A percentile compares a stretch with the other conserved stretches of the same genome.
These are phyloP conservation scores for Meda fulgida DNA, from an alignment of 2,797 vertebrate species.

Conservation along the genomic window DNA sequence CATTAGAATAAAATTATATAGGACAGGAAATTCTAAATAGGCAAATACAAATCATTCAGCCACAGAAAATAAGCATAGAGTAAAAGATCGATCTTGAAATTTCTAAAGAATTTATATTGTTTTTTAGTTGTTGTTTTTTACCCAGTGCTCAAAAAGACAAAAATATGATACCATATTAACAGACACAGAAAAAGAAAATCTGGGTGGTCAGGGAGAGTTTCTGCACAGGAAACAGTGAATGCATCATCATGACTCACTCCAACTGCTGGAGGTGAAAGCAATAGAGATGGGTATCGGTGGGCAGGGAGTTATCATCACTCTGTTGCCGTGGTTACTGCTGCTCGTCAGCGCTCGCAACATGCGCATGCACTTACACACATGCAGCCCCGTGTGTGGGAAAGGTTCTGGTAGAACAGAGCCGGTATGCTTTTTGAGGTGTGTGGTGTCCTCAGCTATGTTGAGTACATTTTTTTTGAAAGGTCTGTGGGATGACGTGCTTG, in stretches of 20 bases:
- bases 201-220: constrained; percentile 52
- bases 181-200: constrained; percentile 32
- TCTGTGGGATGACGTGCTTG: constrained; percentile 34
- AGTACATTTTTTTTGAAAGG: constrained; percentile 41
- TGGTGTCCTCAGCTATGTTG: constrained; percentile 32
- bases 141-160: constrained; percentile 13
- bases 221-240: constrained; percentile 58
- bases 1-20: neutral
- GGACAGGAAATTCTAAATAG: neutral
- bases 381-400: constrained; percentile 27
- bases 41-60: neutral
- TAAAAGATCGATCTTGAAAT: neutral
- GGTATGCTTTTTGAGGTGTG: constrained; percentile 50
- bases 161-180: constrained; percentile 9
- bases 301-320: constrained; percentile 69
- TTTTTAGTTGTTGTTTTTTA: neutral
- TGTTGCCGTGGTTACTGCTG: constrained; percentile 77
- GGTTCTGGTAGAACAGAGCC: constrained; percentile 53
- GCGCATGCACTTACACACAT: constrained; percentile 5
- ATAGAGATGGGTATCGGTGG: constrained; percentile 62
- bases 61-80: neutral
- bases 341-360: constrained; percentile 67
- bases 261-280: constrained; percentile 53
- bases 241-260: constrained; percentile 62
- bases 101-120: neutral